These are phyloP conservation scores for Mycetomoellerius zeteki DNA, from an alignment of 1,140 invertebrate genomes.

Conservation along the genomic window DNA sequence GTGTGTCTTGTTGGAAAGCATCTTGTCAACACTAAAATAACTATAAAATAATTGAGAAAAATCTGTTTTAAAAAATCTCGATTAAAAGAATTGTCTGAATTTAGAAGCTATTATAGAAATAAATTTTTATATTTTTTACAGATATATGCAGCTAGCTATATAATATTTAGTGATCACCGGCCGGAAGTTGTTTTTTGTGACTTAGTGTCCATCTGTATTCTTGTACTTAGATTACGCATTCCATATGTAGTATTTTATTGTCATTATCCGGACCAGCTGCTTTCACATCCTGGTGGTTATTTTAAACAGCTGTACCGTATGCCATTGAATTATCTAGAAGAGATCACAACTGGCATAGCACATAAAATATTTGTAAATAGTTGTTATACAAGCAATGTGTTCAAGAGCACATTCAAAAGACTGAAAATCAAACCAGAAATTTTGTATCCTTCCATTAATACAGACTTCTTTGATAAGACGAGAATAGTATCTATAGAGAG, in stretches of 20 bases:
- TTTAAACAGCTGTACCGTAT: conserved; percentile 94
- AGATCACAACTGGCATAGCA: conserved; percentile 94
- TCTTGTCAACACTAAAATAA: not conserved
- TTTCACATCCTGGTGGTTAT: conserved; percentile 90
- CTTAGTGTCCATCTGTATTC: conserved; percentile 95
- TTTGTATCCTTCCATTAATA: conserved; percentile 98
- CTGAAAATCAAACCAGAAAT: conserved; percentile 92
- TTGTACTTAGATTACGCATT: conserved; percentile 91
- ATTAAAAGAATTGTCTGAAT: not conserved
- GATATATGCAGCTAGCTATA: conserved; percentile 83
- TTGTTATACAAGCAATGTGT: conserved; percentile 95
- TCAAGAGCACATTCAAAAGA: conserved; percentile 93
- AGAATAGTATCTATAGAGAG: conserved; percentile 86
- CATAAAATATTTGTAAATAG: conserved; percentile 98
- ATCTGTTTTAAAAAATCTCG: not conserved
- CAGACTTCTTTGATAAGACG: conserved; percentile 91
- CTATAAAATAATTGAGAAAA: not conserved
- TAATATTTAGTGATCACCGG: conserved; percentile 86
- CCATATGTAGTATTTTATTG: conserved; percentile 97
- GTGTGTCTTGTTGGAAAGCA: too few species aligned
- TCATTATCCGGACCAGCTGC: conserved; percentile 98
- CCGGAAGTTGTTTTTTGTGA: conserved; percentile 97
- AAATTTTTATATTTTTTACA: conserved; percentile 69
- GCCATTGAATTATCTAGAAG: conserved; percentile 97
- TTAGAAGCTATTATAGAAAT: not conserved